Conservation (phyloP, 2,888 invertebrate genomes). For the Lathronympha strigana region DNA sequence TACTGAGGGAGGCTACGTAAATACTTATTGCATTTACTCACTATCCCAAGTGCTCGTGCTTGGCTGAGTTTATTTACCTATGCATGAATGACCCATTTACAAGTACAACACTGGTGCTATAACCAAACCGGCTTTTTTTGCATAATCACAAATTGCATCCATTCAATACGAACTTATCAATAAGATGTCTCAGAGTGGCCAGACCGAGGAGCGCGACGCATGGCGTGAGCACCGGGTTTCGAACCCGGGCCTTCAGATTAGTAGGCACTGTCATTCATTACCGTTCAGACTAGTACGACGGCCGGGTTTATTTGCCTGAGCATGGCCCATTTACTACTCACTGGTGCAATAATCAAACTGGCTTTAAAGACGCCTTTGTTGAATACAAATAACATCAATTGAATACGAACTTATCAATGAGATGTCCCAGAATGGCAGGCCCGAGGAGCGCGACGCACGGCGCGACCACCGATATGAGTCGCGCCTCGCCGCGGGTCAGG, state of each 20-base stretch:
- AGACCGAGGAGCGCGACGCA: conserved; percentile 92
- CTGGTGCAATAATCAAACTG: background rate
- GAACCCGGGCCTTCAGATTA: too few species aligned
- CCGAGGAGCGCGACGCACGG: conserved; percentile 92
- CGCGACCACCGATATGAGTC: conserved; percentile 90
- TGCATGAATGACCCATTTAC: too few species aligned
- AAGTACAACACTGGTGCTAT: background rate
- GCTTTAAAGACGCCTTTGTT: conserved; percentile 14
- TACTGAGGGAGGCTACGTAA: too few species aligned
- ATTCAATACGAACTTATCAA: conserved; percentile 86
- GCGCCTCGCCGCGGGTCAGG: conserved; percentile 88
- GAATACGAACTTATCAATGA: conserved; percentile 89
- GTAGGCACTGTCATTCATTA: too few species aligned
- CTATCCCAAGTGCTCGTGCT: too few species aligned
- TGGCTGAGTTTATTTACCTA: too few species aligned
- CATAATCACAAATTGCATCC: conserved; percentile 5
- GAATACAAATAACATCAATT: conserved; percentile 7
- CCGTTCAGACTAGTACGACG: too few species aligned
- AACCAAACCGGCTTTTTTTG: conserved; percentile 3
- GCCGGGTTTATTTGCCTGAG: too few species aligned
- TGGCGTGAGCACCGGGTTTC: conserved; percentile 91
- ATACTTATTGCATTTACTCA: too few species aligned
- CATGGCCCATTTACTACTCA: too few species aligned
- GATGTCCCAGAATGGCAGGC: conserved; percentile 89
- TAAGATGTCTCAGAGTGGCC: conserved; percentile 89